phyloP scores from a whole-genome alignment of 2,888 invertebrate species.

The Cantharis lateralis region DNA sequence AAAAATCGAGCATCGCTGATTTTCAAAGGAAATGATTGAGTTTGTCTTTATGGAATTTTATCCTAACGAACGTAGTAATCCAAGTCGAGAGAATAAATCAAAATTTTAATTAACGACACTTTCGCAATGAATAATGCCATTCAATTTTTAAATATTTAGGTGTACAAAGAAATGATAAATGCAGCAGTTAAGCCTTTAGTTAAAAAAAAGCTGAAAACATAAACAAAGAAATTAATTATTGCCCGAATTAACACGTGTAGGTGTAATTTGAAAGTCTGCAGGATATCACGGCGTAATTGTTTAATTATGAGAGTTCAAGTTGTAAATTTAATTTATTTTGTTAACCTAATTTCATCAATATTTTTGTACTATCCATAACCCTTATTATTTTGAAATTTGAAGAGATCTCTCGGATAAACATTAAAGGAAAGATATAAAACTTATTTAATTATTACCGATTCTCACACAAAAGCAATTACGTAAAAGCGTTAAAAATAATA shows the following conservation, averaged over 20 bases:
- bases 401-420: not conserved
- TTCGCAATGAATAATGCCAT: not conserved
- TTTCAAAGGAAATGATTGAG: not conserved
- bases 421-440: not conserved
- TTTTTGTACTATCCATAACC: not conserved
- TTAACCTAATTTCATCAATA: not conserved
- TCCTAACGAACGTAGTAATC: not conserved
- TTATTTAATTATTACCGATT: not conserved
- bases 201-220: not conserved
- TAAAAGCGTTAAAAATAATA: not conserved
- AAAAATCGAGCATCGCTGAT: not conserved
- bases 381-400: not conserved
- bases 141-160: not conserved
- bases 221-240: not conserved
- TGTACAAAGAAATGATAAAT: not conserved
- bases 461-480: not conserved
- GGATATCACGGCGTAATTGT: not conserved
- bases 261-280: not conserved
- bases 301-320: not conserved
- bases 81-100: not conserved
- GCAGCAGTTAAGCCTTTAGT: not conserved
- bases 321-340: not conserved
- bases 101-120: slow-evolving; percentile 3
- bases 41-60: not conserved
- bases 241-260: not conserved